Conservation (phyloP, 1,140 invertebrate species). For the Pseudomyrmex cubaensis region DNA sequence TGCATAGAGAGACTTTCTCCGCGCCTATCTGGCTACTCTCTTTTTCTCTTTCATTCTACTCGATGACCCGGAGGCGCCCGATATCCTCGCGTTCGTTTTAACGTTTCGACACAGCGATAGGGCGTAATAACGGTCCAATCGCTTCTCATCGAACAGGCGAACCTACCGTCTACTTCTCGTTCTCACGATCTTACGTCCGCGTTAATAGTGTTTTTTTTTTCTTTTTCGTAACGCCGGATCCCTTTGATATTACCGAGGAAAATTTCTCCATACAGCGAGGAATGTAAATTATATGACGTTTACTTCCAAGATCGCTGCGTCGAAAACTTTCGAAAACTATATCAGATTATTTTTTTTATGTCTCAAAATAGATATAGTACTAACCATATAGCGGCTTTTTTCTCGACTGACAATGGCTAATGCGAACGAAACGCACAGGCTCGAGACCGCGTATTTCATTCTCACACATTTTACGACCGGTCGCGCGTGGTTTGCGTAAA, state of each 20-base stretch:
- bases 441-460: not conserved
- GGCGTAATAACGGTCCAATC: slow-evolving; percentile 60
- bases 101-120: slow-evolving; percentile 40
- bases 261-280: not conserved
- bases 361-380: not conserved
- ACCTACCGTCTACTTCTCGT: slow-evolving; percentile 10
- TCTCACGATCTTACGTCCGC: slow-evolving; percentile 47
- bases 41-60: slow-evolving; percentile 29
- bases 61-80: slow-evolving; percentile 50
- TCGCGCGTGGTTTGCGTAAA: slow-evolving; percentile 19
- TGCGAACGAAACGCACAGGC: not conserved
- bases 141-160: slow-evolving; percentile 54
- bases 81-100: slow-evolving; percentile 49
- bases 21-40: slow-evolving; percentile 41
- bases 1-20: slow-evolving; percentile 22
- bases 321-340: slow-evolving; percentile 12
- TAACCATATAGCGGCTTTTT: not conserved
- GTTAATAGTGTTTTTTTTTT: slow-evolving; percentile 2
- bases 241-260: not conserved
- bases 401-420: not conserved
- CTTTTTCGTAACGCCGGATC: not conserved
- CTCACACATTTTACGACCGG: not conserved
- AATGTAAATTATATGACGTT: not conserved
- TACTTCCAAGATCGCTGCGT: slow-evolving; percentile 7
- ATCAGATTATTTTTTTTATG: slow-evolving; percentile 7